phyloP scores from a whole-genome alignment of 2,888 invertebrate genomes.

The Eustalomyia histrio region DNA sequence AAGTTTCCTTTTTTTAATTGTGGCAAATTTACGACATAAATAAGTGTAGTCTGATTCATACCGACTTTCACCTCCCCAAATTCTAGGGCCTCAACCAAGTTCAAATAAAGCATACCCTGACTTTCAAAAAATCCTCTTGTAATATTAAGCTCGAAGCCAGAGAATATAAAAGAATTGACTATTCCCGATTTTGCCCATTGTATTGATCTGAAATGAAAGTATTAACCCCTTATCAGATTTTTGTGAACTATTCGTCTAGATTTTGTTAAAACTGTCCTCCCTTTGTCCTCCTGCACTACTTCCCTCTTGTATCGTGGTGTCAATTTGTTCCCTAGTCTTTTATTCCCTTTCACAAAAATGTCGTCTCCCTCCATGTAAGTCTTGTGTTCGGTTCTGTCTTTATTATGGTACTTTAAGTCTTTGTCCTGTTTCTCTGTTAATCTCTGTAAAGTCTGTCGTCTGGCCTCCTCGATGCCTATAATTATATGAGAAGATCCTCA shows the following conservation, averaged over 20 bases:
- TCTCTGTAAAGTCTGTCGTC: too few species aligned
- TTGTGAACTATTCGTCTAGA: too few species aligned
- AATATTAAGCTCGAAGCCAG: constrained; percentile 43
- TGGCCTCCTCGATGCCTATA: too few species aligned
- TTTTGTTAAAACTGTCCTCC: too few species aligned
- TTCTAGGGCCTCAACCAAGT: constrained; percentile 64
- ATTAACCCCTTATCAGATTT: too few species aligned
- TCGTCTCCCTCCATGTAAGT: too few species aligned
- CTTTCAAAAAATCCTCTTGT: constrained; percentile 45
- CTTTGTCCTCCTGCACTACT: too few species aligned
- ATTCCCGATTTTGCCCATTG: constrained; percentile 58
- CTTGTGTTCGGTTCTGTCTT: too few species aligned
- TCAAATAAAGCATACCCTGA: constrained; percentile 56
- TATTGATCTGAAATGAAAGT: constrained; percentile 20
- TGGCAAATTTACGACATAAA: constrained; percentile 58
- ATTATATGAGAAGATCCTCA: too few species aligned
- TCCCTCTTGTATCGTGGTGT: too few species aligned
- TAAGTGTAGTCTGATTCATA: constrained; percentile 41
- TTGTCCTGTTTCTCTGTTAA: not conserved
- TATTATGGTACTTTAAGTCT: not conserved
- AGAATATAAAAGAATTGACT: constrained; percentile 53
- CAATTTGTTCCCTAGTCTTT: too few species aligned
- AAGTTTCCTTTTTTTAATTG: constrained; percentile 37
- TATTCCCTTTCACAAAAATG: too few species aligned
- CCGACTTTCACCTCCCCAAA: constrained; percentile 60